Evolutionary conservation across 2,797 vertebrate genomes (phyloP).

Genomic region (Neosilurus hyrtlii): DNA sequence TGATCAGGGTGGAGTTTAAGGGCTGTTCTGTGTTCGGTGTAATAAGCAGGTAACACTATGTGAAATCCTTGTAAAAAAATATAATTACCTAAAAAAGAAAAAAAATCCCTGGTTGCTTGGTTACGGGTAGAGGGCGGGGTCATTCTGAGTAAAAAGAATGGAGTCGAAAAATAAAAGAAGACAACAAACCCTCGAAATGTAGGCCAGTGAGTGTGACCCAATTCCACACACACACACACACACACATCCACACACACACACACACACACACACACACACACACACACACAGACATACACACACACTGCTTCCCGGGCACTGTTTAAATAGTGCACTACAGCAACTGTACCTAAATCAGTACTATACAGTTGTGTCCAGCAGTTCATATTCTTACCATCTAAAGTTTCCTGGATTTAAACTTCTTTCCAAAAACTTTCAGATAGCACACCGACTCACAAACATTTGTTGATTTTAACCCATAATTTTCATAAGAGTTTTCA

Average conservation of each 20-base stretch:
- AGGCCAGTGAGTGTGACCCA: constrained; percentile 66
- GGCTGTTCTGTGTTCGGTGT: too few relatives aligned
- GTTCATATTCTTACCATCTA: background rate
- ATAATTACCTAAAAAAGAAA: background rate
- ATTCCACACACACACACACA: constrained; percentile 54
- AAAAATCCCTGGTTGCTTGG: constrained; percentile 9
- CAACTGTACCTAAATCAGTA: background rate
- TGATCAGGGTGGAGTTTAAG: background rate
- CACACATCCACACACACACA: constrained; percentile 29
- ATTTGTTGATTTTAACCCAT: background rate
- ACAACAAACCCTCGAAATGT: constrained; percentile 67
- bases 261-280: background rate
- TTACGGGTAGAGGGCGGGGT: constrained; percentile 54
- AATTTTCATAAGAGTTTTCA: background rate
- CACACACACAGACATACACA: background rate
- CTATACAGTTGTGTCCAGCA: too few relatives aligned
- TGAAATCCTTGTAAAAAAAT: background rate
- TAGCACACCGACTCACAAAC: background rate
- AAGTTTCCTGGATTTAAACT: background rate
- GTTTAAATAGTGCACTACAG: background rate
- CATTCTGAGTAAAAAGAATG: constrained; percentile 59
- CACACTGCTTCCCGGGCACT: background rate
- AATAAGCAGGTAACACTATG: too few relatives aligned
- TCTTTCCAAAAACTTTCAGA: background rate
- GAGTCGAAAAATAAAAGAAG: constrained; percentile 56